phyloP scores from a whole-genome alignment of 2,113 vertebrate species.

The Eudorcas thomsonii region DNA sequence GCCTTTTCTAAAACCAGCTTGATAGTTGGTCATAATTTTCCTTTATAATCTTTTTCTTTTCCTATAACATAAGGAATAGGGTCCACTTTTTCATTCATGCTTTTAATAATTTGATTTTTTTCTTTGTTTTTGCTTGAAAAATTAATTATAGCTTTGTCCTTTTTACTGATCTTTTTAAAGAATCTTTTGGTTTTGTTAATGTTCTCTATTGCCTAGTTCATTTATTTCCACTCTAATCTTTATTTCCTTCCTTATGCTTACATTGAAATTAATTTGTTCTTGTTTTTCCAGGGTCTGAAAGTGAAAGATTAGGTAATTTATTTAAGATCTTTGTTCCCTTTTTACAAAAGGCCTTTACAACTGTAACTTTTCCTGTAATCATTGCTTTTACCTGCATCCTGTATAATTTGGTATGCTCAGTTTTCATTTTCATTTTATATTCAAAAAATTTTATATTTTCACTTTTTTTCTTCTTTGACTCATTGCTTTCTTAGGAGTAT shows the following conservation, averaged over 20 bases:
- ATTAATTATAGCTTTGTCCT: background rate
- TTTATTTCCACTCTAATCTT: background rate
- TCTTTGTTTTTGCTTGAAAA: background rate
- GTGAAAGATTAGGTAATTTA: background rate
- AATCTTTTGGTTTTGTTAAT: background rate
- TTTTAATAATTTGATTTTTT: background rate
- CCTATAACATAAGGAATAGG: background rate
- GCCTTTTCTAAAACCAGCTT: no score
- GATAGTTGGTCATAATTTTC: background rate
- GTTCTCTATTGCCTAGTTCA: background rate
- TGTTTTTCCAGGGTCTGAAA: background rate
- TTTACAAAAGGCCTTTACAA: background rate
- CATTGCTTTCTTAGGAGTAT: background rate
- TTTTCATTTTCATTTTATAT: background rate
- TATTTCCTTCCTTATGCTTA: background rate
- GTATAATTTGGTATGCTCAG: background rate
- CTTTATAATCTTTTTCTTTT: background rate
- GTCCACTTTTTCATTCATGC: background rate
- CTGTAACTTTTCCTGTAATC: background rate
- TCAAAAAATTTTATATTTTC: background rate
- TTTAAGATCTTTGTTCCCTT: background rate
- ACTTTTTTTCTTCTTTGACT: background rate
- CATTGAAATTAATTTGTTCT: background rate
- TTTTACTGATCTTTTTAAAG: background rate
- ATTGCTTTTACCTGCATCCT: background rate